A percentile compares a stretch with the other conserved stretches of the same genome.
These are phyloP conservation scores for Eurystomus gularis DNA, from an alignment of 2,113 vertebrate species.

Conservation along the genomic window DNA sequence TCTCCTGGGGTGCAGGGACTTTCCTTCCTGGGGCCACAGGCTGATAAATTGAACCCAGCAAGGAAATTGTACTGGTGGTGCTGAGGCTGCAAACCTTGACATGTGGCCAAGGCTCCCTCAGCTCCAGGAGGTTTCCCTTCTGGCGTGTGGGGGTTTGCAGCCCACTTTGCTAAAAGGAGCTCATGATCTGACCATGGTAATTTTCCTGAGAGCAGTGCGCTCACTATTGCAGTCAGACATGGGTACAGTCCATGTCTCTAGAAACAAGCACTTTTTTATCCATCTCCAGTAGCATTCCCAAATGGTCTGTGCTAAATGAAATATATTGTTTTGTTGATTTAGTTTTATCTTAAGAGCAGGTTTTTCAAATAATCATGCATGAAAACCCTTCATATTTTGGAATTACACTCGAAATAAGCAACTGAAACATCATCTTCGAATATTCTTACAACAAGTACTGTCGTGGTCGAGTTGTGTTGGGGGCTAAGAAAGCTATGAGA, in stretches of 20 bases:
- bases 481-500: neutral
- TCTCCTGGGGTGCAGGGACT: neutral
- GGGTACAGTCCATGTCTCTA: rapidly evolving
- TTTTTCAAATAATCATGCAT: neutral
- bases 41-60: neutral
- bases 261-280: rapidly evolving
- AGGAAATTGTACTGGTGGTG: neutral
- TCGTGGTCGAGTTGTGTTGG: neutral
- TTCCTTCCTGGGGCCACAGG: neutral
- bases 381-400: neutral
- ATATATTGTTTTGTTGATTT: neutral
- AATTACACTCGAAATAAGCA: neutral
- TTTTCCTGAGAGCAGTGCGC: neutral
- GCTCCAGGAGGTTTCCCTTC: neutral
- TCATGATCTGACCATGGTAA: rapidly evolving
- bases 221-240: neutral
- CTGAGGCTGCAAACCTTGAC: neutral
- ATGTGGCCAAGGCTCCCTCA: neutral
- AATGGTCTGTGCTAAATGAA: neutral
- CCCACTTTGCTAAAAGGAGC: neutral
- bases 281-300: neutral
- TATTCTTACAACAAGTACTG: neutral
- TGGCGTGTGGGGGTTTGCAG: neutral
- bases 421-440: neutral
- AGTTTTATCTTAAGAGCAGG: neutral